These are phyloP conservation scores for Cephus nigrinus DNA, from an alignment of 2,888 invertebrate species.

Conservation along the genomic window DNA sequence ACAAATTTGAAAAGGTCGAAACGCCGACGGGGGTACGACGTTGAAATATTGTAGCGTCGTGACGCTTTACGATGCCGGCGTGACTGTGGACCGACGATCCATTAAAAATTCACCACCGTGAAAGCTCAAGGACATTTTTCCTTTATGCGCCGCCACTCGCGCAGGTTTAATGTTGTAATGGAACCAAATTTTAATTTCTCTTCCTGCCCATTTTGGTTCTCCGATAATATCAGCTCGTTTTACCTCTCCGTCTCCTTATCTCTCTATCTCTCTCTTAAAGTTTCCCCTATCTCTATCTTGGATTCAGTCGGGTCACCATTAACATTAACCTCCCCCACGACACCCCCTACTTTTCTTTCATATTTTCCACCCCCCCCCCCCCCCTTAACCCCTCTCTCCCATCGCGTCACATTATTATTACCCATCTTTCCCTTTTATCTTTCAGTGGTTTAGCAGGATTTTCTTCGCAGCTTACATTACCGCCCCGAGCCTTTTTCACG, in stretches of 20 bases:
- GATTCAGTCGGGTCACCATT: too few species aligned
- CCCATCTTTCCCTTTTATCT: slow-evolving; percentile 3
- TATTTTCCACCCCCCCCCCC: not conserved
- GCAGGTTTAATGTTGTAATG: not conserved
- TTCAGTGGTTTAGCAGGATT: slow-evolving; percentile 38
- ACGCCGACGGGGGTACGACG: not conserved
- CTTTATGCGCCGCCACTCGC: not conserved
- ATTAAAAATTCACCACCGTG: slow-evolving; percentile 1
- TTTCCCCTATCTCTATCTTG: slow-evolving; percentile 3
- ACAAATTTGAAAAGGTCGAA: too few species aligned
- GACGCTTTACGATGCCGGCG: not conserved
- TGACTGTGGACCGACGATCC: not conserved
- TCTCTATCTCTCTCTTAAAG: not conserved
- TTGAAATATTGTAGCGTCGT: not conserved
- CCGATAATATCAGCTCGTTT: not conserved
- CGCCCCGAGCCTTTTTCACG: slow-evolving; percentile 28
- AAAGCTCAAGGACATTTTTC: not conserved
- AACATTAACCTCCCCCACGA: too few species aligned
- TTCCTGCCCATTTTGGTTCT: not conserved
- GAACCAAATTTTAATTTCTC: slow-evolving; percentile 9
- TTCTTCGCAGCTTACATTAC: slow-evolving; percentile 37
- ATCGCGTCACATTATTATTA: slow-evolving; percentile 25
- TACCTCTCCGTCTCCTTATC: not conserved
- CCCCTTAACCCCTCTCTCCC: slow-evolving; percentile 14
- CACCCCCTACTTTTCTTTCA: slow-evolving; percentile 17